Conservation (phyloP, 2,888 invertebrate species). For the Tholera decimalis region DNA sequence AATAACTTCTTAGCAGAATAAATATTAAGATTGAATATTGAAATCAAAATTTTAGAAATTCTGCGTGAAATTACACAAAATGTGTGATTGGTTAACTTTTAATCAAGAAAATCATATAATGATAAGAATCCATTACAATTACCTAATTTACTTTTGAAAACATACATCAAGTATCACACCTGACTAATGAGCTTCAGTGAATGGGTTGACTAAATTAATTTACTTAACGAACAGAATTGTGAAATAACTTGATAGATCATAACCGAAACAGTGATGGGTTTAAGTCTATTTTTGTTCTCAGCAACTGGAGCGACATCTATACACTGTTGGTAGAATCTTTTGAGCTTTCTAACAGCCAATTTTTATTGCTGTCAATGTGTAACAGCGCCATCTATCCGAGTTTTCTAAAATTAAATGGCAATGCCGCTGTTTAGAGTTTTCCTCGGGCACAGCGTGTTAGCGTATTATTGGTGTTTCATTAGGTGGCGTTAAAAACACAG, state of each 20-base stretch:
- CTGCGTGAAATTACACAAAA: not conserved
- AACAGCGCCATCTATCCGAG: constrained; percentile 71
- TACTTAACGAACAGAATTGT: not conserved
- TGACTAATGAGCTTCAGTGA: not conserved
- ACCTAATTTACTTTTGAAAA: constrained; percentile 8
- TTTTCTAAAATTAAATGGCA: constrained; percentile 62
- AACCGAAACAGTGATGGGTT: not conserved
- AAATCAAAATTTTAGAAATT: not conserved
- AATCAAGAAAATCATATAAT: constrained; percentile 8
- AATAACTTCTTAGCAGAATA: constrained; percentile 15
- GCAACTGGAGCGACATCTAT: constrained; percentile 64
- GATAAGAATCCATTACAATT: not conserved
- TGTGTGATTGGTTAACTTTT: not conserved
- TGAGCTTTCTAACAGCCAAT: not conserved
- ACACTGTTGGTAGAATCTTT: not conserved
- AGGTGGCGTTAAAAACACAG: constrained; percentile 46
- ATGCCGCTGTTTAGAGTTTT: not conserved
- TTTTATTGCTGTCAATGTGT: not conserved
- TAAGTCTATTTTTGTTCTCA: constrained; percentile 3
- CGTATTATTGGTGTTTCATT: not conserved
- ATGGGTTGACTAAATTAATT: constrained; percentile 10
- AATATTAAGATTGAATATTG: not conserved
- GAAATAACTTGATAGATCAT: not conserved
- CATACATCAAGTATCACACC: constrained; percentile 17
- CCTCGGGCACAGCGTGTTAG: constrained; percentile 8